Base-by-base conservation (phyloP, 2,113 vertebrate genomes). In the Chroicocephalus ridibundus region DNA sequence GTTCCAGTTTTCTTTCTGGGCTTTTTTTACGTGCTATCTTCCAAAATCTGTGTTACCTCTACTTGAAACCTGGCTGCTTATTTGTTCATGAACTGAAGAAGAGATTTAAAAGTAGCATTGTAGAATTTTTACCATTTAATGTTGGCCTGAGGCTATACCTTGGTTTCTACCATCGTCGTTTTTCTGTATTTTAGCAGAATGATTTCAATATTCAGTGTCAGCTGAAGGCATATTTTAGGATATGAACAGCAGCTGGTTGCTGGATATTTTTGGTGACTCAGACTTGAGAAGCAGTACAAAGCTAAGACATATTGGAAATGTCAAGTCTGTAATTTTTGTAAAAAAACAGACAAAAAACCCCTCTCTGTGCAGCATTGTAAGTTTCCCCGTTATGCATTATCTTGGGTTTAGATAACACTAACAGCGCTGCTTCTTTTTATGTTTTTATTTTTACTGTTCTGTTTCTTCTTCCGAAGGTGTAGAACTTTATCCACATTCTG, bases 151-250 rank as follows among this genome's bases (percentile, higher is more conserved):
- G 93, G 87, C 94, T 94, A 20, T 81, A 84, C 78, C 94, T 96
- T 96, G 94, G 91, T 95, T 96, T 91, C 88, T 95, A 32, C 96
- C 95, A 38, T 92, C 15, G 18, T 92, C 40, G 52, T 94, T 97
- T 97, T 96, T 96, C 97, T 97, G 96, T 96, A 95, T 97, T 96
- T 95, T 97, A 97, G 96, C 96, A 97, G 94, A 97, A 97, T 14
- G 81, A 97, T 96, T 97, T 95, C 78, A 75, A 84, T 96, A 95
- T 97, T 96, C 94, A 87, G 94, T 95, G 91, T 97, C 92, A 94
- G 92, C 96, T 95, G 90, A 96, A 96, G 85, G 94, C 82, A 58
- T 97, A 93, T 96, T 97, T 97, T 98, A 87, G 90, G 95, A 86
- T 90, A 70, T 93, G 94, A 94, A 51, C 91, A 90, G 96, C 96